These are phyloP conservation scores for Plemyria rubiginata DNA, from an alignment of 2,888 invertebrate species.

Conservation along the genomic window DNA sequence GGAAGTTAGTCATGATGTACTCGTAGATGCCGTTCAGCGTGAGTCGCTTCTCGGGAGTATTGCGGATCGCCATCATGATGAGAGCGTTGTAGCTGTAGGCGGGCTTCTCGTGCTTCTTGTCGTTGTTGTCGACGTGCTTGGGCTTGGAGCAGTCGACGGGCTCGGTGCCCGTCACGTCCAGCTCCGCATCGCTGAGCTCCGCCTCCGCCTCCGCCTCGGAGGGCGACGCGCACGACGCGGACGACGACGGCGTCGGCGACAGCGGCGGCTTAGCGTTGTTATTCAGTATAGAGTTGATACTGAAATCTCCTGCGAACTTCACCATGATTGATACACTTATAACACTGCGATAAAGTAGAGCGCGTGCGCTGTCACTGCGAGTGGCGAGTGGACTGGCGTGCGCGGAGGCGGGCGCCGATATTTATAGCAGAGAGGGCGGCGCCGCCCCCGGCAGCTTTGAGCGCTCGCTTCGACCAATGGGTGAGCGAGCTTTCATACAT, in stretches of 20 bases:
- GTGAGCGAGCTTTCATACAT: conserved; percentile 72
- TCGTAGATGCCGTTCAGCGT: conserved; percentile 99
- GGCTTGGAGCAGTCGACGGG: conserved; percentile 88
- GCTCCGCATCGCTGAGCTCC: conserved; percentile 87
- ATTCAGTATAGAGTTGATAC: conserved; percentile 90
- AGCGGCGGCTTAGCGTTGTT: conserved; percentile 48
- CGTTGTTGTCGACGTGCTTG: conserved; percentile 69
- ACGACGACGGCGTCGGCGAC: conserved; percentile 68
- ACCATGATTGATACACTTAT: conserved; percentile 74
- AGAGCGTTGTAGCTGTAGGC: conserved; percentile 99
- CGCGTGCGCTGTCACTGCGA: conserved; percentile 70
- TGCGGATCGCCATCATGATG: conserved; percentile 99
- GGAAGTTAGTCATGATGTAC: conserved; percentile 99
- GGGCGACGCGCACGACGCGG: conserved; percentile 71
- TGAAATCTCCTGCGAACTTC: conserved; percentile 89
- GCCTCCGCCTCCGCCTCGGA: conserved; percentile 75
- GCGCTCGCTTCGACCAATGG: conserved; percentile 57
- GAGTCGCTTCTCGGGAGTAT: conserved; percentile 96
- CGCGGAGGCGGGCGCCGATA: conserved; percentile 71
- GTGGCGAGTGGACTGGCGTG: conserved; percentile 73
- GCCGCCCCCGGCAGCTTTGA: conserved; percentile 66
- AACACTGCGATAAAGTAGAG: conserved; percentile 37
- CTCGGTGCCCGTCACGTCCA: conserved; percentile 91
- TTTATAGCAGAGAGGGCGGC: conserved; percentile 62
- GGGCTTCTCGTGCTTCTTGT: conserved; percentile 95